Evolutionary conservation across 2,113 vertebrate species (phyloP).

Genomic region (Tricholaema leucomelas): DNA sequence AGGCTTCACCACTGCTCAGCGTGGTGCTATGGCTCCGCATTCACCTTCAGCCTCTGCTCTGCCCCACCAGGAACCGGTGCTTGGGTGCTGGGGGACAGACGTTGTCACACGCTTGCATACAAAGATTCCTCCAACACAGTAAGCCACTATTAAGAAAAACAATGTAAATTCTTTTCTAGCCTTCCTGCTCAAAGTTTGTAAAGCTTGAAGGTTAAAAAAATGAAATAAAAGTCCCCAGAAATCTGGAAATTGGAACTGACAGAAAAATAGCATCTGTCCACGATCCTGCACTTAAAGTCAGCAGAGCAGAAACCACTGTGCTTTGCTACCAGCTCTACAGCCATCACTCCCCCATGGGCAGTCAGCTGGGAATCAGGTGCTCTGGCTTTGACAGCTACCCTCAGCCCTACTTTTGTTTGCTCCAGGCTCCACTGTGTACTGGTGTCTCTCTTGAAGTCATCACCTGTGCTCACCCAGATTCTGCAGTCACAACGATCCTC

Average conservation of each 20-base stretch:
- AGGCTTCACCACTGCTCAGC: background rate
- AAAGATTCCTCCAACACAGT: rapidly evolving
- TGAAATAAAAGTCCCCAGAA: background rate
- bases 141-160: background rate
- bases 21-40: background rate
- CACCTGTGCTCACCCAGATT: background rate
- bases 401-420: background rate
- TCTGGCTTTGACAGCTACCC: background rate
- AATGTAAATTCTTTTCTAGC: background rate
- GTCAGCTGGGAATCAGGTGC: too few species aligned
- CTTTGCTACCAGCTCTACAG: background rate
- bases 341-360: rapidly evolving
- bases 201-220: background rate
- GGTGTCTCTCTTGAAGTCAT: rapidly evolving
- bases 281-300: background rate
- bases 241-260: background rate
- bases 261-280: background rate
- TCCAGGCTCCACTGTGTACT: background rate
- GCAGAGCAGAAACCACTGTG: rapidly evolving
- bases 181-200: background rate
- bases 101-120: background rate
- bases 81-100: rapidly evolving
- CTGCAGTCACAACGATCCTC: rapidly evolving
- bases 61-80: background rate
- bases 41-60: background rate